Base-by-base conservation (phyloP, 2,113 vertebrate genomes). In the Epinephelus cyanopodus region DNA sequence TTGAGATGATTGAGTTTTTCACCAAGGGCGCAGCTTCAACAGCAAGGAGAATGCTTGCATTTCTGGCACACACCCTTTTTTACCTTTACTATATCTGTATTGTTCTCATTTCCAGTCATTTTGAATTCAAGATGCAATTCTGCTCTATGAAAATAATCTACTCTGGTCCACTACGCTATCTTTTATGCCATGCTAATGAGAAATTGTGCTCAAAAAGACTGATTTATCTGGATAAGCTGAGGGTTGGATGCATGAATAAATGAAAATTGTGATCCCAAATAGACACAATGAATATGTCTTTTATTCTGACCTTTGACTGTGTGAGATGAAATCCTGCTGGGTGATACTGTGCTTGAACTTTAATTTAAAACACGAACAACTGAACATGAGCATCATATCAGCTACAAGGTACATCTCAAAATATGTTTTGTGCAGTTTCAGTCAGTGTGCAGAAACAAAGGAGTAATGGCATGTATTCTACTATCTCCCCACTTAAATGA, bases 111-210 rank as follows among this genome's bases (percentile, higher is more conserved):
- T 66, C 9, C 17, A 25, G 17, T 15, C 6, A 18, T 63, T 74
- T 63, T 50, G 5, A 71, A 70, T 65, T 80, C 29, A 70, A 33
- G 23, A 58, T 70, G 57, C 58, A 64, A 15, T 75, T 42, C 62
- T 52, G 6, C 33, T 47, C 8, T 68, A 48, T 69, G 18, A 13
- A 83, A 60, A 73, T 68, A 37, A 42, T 45, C 3, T 13, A 19
- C 57, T 11, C 9, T n/a, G 6, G 33, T 64, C 64, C 42, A 21
- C 48, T 15, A 23, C 52, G 27, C 7, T 19, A 5, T 25, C 37
- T 82, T 23, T 57, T 33, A 58, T 71, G 45, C 15, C 27, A 83
- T 83, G 61, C 60, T 66, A 75, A 83, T 87, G 47, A 73, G 73
- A 62, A 56, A 23, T 42, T n/a, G 54, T 57, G 25, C 53, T 39